Base-by-base conservation (phyloP, 1,140 invertebrate genomes). In the Heliconius melpomene region DNA sequence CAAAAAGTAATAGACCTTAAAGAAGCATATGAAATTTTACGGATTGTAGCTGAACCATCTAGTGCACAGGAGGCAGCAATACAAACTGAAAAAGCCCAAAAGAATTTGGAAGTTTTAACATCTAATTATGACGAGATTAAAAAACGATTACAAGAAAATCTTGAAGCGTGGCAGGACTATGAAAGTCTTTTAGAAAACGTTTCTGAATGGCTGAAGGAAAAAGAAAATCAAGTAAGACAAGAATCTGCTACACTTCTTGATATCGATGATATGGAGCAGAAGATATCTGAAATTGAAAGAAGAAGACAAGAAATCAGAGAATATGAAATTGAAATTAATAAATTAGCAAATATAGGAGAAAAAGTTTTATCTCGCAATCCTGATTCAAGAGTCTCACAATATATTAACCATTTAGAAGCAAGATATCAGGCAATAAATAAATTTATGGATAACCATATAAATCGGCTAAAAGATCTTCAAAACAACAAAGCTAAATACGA, bases 171-270 rank as follows among this genome's bases (percentile, higher is more conserved):
- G 97, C 95, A 97, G 80, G 96, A 96, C 78, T 98, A 98, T 90
- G 98, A 99, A 88, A 90, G 94, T 3, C 92, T 96, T 23, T 96
- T 97, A 74, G 98, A 99, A 85, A 96, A 96, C 79, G 95, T 98
- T 11, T 95, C 96, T 1, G 95, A 96, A 2, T 98, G 97, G 98
- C 90, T 99, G n/a, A 98, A 98, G 89, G 97, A 98, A 74, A 97
- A 97, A 81, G 98, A 99, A 95, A 96, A 96, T 74, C 96, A 95
- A 89, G 96, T 98, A 1, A 96, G 98, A 88, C 92, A 95, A 57
- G 97, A 98, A 89, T 96, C 97, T 16, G 96, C 96, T 8, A 95
- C 95, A 66, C 96, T 97, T 85, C 92, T 98, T 80, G 95, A 97
- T 87, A 87, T 98, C 7, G 92, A 95, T 26, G 95, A 96, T 78